Conservation (phyloP, 1,140 invertebrate genomes). For the Drosophila pectinifera region DNA sequence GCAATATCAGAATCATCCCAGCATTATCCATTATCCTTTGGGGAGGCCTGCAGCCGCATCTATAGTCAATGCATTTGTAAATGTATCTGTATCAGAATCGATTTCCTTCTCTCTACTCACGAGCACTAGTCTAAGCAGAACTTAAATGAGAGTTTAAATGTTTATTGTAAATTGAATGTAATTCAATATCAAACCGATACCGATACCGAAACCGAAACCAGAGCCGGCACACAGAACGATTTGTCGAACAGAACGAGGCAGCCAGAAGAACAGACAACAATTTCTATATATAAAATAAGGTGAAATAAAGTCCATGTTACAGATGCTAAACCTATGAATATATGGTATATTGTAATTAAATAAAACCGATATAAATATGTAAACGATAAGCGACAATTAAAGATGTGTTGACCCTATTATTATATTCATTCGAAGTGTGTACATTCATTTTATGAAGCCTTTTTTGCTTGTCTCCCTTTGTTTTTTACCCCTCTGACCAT, state of each 20-base stretch:
- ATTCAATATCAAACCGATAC: slow-evolving; percentile 50
- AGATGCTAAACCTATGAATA: slow-evolving; percentile 63
- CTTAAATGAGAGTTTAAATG: slow-evolving; percentile 36
- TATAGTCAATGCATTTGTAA: slow-evolving; percentile 19
- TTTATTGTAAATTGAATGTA: slow-evolving; percentile 65
- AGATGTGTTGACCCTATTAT: slow-evolving; percentile 58
- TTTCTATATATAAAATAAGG: slow-evolving; percentile 63
- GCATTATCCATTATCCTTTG: not conserved
- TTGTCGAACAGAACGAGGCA: not conserved
- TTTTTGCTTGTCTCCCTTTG: slow-evolving; percentile 7
- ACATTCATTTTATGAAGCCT: slow-evolving; percentile 31
- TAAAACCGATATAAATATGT: slow-evolving; percentile 56
- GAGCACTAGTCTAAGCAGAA: slow-evolving; percentile 39
- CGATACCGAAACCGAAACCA: not conserved
- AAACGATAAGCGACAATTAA: slow-evolving; percentile 64
- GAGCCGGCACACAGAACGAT: not conserved
- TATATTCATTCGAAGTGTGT: slow-evolving; percentile 18
- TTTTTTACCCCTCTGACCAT: not conserved
- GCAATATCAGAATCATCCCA: slow-evolving; percentile 18
- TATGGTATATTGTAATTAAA: slow-evolving; percentile 59
- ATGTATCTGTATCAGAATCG: slow-evolving; percentile 19
- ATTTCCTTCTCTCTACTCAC: slow-evolving; percentile 26
- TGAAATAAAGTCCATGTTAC: slow-evolving; percentile 71
- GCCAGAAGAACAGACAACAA: slow-evolving; percentile 17
- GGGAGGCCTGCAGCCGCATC: slow-evolving; percentile 11